A percentile compares a stretch with the other conserved stretches of the same genome.
Conservation (phyloP, 2,888 invertebrate species). For the Parasteatoda lunata region DNA sequence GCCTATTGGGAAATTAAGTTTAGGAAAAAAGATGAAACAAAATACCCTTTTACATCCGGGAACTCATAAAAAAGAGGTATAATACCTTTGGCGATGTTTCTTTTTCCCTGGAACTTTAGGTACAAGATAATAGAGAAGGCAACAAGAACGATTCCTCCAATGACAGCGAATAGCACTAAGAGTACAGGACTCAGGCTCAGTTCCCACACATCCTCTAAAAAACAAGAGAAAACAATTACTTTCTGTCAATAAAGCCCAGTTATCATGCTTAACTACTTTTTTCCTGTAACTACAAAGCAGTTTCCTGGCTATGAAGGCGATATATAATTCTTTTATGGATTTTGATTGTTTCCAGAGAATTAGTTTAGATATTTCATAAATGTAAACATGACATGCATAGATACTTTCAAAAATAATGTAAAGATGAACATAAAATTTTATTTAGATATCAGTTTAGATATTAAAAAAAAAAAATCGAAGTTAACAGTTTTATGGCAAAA, state of each 20-base stretch:
- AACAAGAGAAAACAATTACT: constrained; percentile 11
- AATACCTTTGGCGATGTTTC: constrained; percentile 60
- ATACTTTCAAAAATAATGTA: no score
- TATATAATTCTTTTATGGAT: no score
- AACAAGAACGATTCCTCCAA: constrained; percentile 64
- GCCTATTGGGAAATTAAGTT: constrained; percentile 47
- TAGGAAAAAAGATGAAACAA: no score
- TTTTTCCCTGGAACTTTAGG: constrained; percentile 63
- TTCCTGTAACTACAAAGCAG: background rate
- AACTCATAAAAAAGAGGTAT: constrained; percentile 16
- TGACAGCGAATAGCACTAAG: constrained; percentile 60
- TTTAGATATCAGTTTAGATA: no score
- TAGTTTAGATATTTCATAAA: no score
- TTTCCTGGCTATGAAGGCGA: no score
- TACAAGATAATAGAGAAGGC: constrained; percentile 64
- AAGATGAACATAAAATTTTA: no score
- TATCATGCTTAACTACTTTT: background rate
- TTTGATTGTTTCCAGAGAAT: no score
- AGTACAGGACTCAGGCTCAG: constrained; percentile 68
- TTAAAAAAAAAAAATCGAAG: no score
- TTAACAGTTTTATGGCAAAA: no score
- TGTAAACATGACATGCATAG: no score
- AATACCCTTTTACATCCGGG: no score
- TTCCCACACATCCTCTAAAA: constrained; percentile 70
- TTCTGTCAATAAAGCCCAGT: background rate